Conservation (phyloP, 2,888 invertebrate species). For the Campopleginae sp. region DNA sequence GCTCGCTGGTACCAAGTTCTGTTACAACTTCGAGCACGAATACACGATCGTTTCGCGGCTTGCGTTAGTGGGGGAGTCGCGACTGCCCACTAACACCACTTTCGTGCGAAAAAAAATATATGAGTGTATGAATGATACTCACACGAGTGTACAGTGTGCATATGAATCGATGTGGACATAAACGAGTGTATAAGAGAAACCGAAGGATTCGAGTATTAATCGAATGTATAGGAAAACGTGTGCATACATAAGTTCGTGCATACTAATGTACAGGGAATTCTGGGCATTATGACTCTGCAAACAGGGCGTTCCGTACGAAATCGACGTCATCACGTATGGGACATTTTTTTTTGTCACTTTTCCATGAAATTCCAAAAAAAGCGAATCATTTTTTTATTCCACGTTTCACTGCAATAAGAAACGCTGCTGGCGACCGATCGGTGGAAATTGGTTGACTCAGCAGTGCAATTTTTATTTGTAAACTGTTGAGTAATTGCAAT, state of each 20-base stretch:
- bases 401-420: neutral
- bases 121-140: neutral
- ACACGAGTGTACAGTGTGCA: neutral
- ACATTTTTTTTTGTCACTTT: neutral
- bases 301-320: neutral
- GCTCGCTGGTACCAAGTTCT: conserved; percentile 28
- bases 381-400: neutral
- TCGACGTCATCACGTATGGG: neutral
- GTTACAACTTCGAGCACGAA: conserved; percentile 24
- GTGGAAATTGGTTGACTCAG: neutral
- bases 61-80: conserved; percentile 11
- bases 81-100: conserved; percentile 9
- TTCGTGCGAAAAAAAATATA: conserved; percentile 8
- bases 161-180: neutral
- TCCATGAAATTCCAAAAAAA: neutral
- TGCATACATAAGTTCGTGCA: neutral
- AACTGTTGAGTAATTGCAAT: neutral
- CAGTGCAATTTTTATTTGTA: neutral
- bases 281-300: neutral
- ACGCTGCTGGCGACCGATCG: neutral
- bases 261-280: neutral
- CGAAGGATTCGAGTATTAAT: conserved; percentile 15
- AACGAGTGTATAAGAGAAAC: neutral
- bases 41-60: conserved; percentile 18
- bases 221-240: neutral